Conservation (phyloP, 2,113 vertebrate species). For the Gymnorhina tibicen region DNA sequence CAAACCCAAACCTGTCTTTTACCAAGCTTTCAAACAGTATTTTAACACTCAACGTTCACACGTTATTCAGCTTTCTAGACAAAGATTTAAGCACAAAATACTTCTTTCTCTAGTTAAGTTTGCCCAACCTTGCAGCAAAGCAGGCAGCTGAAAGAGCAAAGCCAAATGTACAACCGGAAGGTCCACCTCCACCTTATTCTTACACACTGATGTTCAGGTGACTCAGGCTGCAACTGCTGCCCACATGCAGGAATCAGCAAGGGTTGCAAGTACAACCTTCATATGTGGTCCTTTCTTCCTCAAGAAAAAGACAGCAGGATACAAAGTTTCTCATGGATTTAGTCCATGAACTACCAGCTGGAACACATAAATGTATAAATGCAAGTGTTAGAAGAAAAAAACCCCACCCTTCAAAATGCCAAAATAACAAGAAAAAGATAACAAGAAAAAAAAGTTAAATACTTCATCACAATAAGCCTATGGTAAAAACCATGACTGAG, state of each 20-base stretch:
- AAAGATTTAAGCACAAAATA: neutral
- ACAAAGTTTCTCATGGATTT: neutral
- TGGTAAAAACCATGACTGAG: neutral
- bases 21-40: neutral
- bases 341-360: neutral
- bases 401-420: neutral
- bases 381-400: neutral
- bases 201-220: neutral
- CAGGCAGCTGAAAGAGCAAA: neutral
- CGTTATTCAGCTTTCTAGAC: neutral
- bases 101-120: neutral
- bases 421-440: slow-evolving; percentile 18
- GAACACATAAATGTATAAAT: neutral
- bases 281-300: neutral
- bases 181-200: neutral
- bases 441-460: neutral
- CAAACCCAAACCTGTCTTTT: neutral
- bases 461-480: neutral
- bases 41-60: neutral
- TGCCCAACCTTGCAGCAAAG: neutral
- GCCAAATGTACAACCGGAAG: neutral
- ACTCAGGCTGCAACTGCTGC: neutral
- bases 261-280: neutral
- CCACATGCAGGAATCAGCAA: neutral
- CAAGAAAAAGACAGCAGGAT: neutral